A percentile compares a stretch with the other conserved stretches of the same genome.
These are phyloP conservation scores for Idaea straminata DNA, from an alignment of 2,888 invertebrate species.

Conservation along the genomic window DNA sequence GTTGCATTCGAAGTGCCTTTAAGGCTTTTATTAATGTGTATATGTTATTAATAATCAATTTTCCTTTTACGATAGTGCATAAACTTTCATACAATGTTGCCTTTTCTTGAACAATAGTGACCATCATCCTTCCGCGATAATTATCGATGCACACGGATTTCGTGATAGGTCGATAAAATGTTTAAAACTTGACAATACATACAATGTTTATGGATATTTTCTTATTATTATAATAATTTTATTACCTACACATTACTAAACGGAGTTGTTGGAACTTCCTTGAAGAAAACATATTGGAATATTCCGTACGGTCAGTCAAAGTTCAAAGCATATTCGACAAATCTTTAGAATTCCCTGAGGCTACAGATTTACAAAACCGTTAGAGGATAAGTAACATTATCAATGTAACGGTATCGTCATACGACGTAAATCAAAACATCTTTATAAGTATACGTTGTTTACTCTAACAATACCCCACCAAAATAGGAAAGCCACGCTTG, in stretches of 20 bases:
- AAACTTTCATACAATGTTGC: constrained; percentile 38
- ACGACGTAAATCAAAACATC: constrained; percentile 30
- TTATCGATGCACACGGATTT: constrained; percentile 9
- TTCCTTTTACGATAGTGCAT: constrained; percentile 48
- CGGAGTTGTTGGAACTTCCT: neutral
- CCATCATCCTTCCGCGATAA: constrained; percentile 44
- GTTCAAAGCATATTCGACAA: neutral
- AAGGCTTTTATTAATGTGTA: constrained; percentile 61
- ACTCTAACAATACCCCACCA: constrained; percentile 65
- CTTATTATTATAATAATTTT: neutral
- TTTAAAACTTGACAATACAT: neutral
- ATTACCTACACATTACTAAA: neutral
- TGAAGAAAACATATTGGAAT: neutral
- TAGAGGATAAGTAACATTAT: neutral
- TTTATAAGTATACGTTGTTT: constrained; percentile 36
- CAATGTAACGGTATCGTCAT: constrained; percentile 30
- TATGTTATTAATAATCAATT: constrained; percentile 72
- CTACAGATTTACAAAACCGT: neutral
- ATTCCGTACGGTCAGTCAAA: neutral
- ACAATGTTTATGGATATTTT: neutral
- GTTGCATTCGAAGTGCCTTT: constrained; percentile 41
- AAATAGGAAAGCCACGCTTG: constrained; percentile 69
- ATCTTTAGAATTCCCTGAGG: neutral
- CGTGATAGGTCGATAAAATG: neutral
- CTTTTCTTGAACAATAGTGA: constrained; percentile 37